Base-by-base conservation (phyloP, 2,113 vertebrate species). In the Petrocephalus zakoni region DNA sequence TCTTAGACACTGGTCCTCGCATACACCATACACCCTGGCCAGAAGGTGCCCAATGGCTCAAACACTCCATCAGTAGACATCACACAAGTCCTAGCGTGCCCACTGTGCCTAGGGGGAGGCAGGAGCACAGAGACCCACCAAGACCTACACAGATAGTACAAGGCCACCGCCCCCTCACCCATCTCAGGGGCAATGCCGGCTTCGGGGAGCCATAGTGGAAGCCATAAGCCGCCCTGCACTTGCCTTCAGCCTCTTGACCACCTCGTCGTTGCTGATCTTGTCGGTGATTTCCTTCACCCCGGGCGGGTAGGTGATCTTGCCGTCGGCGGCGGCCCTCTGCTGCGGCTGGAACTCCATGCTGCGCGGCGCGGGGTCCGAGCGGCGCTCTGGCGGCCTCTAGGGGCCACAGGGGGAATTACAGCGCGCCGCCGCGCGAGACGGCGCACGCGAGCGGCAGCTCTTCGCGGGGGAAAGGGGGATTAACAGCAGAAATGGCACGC, bases 351-450 rank as follows among this genome's bases (percentile, higher is more conserved):
- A 99, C 95, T 99, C 98, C 98, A 99, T 99, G 94, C 96, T 96
- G 93, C 90, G 95, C 95, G 96, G 93, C 91, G 95, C 96, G 91
- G 92, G 91, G 91, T 97, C 95, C 94, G 94, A 96, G 94, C 97
- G 94, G 96, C 98, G 97, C 97, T 98, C 97, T 98, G 98, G 97
- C 97, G 98, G 97, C 98, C 98, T 98, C 98, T 99, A 97, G 97
- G 95, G 97, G 98, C 96, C 96, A 97, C 93, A 98, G 97, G 97
- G 97, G 97, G 97, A 97, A 98, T 96, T 98, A 98, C 98, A 99
- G 92, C 96, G n/a, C n/a, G n/a, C n/a, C n/a, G n/a, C n/a, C n/a
- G n/a, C n/a, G n/a, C n/a, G n/a, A n/a, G n/a, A n/a, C n/a, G n/a
- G n/a, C n/a, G n/a, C n/a, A n/a, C n/a, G n/a, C n/a, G n/a, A n/a